Conservation (phyloP, 1,140 invertebrate genomes). For the Mylabris phalerata region DNA sequence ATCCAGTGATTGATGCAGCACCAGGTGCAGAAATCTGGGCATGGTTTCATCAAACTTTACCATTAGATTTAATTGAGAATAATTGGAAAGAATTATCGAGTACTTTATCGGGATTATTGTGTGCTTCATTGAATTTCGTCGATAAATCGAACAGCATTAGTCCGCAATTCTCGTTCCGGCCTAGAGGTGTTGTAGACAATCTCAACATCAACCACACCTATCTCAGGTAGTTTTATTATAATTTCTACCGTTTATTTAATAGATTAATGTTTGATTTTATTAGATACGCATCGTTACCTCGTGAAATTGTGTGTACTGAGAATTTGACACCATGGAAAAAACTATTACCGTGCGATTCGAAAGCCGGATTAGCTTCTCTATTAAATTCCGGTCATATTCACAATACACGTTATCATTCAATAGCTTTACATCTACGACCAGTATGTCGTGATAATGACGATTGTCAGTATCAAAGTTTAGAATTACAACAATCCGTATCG, state of each 20-base stretch:
- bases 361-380: slow-evolving; percentile 75
- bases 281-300: slow-evolving; percentile 81
- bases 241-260: too few species aligned
- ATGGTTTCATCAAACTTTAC: slow-evolving; percentile 64
- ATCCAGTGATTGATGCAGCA: slow-evolving; percentile 77
- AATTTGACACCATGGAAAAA: slow-evolving; percentile 99
- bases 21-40: slow-evolving; percentile 89
- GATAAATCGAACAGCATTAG: slow-evolving; percentile 79
- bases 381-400: slow-evolving; percentile 88
- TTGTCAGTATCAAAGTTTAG: slow-evolving; percentile 61
- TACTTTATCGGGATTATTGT: slow-evolving; percentile 87
- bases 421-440: slow-evolving; percentile 77
- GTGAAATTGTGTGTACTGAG: slow-evolving; percentile 97
- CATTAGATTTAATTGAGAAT: slow-evolving; percentile 56
- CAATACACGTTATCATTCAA: slow-evolving; percentile 89
- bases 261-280: slow-evolving; percentile 40
- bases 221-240: too few species aligned
- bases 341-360: slow-evolving; percentile 84
- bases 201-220: too few species aligned
- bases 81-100: slow-evolving; percentile 85
- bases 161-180: slow-evolving; percentile 77
- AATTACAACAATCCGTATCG: slow-evolving; percentile 77
- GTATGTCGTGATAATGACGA: slow-evolving; percentile 55
- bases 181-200: slow-evolving; percentile 55
- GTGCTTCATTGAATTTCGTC: slow-evolving; percentile 94